Base-by-base conservation (phyloP, 2,113 vertebrate species). In the Dicrurus megarhynchus region DNA sequence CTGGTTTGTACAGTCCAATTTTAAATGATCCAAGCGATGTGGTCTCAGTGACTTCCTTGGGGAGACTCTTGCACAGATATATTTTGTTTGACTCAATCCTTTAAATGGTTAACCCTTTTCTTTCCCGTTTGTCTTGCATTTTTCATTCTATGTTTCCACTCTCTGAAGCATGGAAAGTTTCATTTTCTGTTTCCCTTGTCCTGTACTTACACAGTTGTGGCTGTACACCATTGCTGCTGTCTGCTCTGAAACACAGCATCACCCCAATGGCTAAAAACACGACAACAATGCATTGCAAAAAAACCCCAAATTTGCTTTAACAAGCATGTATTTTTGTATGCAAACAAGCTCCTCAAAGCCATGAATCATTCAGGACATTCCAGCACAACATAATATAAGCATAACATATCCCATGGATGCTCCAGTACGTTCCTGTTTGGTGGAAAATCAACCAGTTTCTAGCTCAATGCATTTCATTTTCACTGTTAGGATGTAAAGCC, bases 11-110 rank as follows among this genome's bases (percentile, higher is more conserved):
- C n/a, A 64, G 90, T 56, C 85, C 85, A 89, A 78, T 93, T 95
- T 92, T 96, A 96, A 97, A 95, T 96, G 93, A 93, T 92, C 96
- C 93, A 95, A 89, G 90, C 3, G 1, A 92, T 87, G 60, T 75
- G 79, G 96, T 95, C 93, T 94, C 90, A 93, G 88, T 44, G 73
- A 63, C 80, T 95, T 94, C 95, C 96, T 82, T 60, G 73, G 92
- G 96, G 95, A 96, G 49, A 23, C 39, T 52, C 56, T 78, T 84
- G 76, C 56, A 88, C 75, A 90, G 92, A 90, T 90, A 73, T 13
- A 55, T 90, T 92, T 95, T 95, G 68, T 78, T 97, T 81, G 78
- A 89, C 73, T 86, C 80, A 67, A 5, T 41, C 55, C 61, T 89
- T 80, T 90, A 88, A 92, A 92, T 11, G 41, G 56, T 95, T 96